A percentile compares a stretch with the other conserved stretches of the same genome.
phyloP scores from a whole-genome alignment of 2,797 vertebrate genomes.

The Diplodus sargus region DNA sequence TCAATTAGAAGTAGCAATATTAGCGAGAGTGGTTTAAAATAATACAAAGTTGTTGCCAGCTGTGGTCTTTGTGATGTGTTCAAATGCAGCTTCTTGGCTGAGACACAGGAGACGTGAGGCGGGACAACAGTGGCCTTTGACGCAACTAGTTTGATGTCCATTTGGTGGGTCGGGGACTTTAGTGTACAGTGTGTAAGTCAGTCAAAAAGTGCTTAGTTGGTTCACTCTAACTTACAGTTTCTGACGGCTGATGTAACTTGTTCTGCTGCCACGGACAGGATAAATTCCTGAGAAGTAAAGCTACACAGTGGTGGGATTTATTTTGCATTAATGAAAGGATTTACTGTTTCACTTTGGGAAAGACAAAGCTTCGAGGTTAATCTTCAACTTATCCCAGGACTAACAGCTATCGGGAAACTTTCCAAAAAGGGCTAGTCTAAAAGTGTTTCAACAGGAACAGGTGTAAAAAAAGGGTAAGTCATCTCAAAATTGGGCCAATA shows the following conservation, averaged over 20 bases:
- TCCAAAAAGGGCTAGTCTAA: background rate
- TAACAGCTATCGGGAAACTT: background rate
- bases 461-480: constrained; percentile 2
- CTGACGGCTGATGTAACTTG: background rate
- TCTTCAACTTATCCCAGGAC: constrained; percentile 10
- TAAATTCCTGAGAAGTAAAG: constrained; percentile 5
- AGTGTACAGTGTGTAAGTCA: background rate
- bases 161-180: background rate
- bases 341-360: constrained; percentile 6
- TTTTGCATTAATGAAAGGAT: constrained; percentile 18
- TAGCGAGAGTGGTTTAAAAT: no score
- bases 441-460: background rate
- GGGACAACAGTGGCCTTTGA: no score
- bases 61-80: no score
- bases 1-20: no score
- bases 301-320: constrained; percentile 1
- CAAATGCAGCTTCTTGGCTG: no score
- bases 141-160: no score
- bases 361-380: background rate
- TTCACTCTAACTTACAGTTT: background rate
- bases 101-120: no score
- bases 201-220: background rate
- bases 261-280: background rate
- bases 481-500: background rate
- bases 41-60: no score